Evolutionary conservation across 1,140 invertebrate genomes (phyloP).

Genomic region (Solen grandis): DNA sequence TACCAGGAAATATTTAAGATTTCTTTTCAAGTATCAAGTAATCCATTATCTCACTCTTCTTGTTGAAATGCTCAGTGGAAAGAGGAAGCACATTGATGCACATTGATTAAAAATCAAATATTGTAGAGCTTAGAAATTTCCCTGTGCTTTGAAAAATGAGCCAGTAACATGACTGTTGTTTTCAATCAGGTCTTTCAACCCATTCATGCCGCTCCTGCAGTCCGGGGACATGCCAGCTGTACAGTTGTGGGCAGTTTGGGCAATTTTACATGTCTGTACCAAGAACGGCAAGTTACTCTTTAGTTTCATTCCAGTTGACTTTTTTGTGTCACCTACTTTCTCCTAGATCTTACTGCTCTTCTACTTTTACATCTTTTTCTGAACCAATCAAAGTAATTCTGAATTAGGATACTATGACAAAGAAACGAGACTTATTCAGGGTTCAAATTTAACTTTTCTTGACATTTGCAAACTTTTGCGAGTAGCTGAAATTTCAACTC

Average conservation of each 20-base stretch:
- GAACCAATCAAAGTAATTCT: neutral
- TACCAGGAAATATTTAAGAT: no score
- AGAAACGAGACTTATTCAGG: neutral
- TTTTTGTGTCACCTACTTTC: neutral
- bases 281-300: conserved; percentile 83
- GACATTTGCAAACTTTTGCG: neutral
- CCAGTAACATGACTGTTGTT: no score
- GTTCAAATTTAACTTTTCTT: neutral
- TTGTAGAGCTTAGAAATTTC: no score
- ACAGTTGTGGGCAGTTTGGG: conserved; percentile 92
- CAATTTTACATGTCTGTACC: conserved; percentile 90
- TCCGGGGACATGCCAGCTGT: conserved; percentile 85
- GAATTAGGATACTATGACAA: neutral
- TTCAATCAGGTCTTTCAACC: conserved; percentile 88
- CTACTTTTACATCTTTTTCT: neutral
- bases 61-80: no score
- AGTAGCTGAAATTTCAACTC: no score
- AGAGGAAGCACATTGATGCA: no score
- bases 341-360: neutral
- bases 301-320: neutral
- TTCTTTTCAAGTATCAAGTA: no score
- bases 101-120: no score
- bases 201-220: conserved; percentile 87
- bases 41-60: no score
- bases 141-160: no score